Base-by-base conservation (phyloP, 1,140 invertebrate genomes). In the Diuraphis noxia region DNA sequence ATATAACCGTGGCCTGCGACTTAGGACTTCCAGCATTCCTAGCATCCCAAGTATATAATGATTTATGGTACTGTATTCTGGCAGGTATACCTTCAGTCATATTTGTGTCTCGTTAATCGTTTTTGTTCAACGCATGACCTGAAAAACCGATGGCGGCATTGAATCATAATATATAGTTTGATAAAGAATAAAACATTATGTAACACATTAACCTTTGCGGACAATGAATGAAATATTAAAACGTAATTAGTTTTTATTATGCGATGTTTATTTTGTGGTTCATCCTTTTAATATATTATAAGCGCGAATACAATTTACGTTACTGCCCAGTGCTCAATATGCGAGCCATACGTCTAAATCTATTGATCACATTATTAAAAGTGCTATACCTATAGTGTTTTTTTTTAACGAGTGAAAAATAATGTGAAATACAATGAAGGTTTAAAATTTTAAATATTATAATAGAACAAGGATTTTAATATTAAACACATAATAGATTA, bases 401-500 rank as follows among this genome's bases (percentile, higher is more conserved):
- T 72, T 8, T n/a, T 72, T 72, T 72, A 72, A 72, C 4, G 56
- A 72, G 56, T 72, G 30, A 49, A 49, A 49, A n/a, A n/a, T n/a
- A n/a, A 49, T 49, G 46, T 49, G 46, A n/a, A 72, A 72, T 34
- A 72, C n/a, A 72, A 17, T 17, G 56, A 72, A 72, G 56, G 56
- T 34, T 72, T 72, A n/a, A n/a, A n/a, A n/a, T n/a, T n/a, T n/a
- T n/a, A 72, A 13, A n/a, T 34, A 72, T n/a, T 72, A 72, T 72
- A 72, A 72, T 72, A 72, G 56, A 72, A 72, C 56, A 72, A 72
- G 56, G 56, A 72, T 72, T 72, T 72, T 72, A 72, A 72, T 72
- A 72, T 72, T 72, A 72, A 72, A 72, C 30, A 72, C 56, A 72
- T 72, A 72, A 72, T 72, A 72, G 30, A 34, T n/a, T 17, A 72